Percentiles rank a stretch among this genome's conserved stretches.
Evolutionary conservation across 1,140 invertebrate genomes (phyloP).

Genomic region (Bemisia tabaci): DNA sequence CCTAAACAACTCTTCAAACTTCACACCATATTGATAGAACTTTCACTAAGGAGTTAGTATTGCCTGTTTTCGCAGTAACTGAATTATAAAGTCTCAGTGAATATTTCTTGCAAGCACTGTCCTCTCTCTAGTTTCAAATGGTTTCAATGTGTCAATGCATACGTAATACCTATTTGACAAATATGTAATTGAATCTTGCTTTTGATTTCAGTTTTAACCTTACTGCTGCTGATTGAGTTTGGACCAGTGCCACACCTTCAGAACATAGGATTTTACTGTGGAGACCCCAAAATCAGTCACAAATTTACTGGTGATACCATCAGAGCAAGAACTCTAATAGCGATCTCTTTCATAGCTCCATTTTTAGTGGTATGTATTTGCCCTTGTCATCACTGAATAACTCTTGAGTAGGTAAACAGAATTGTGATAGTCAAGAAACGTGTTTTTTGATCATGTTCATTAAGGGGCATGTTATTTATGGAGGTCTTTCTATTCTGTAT

Average conservation of each 20-base stretch:
- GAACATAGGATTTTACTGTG: constrained; percentile 42
- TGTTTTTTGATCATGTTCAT: neutral
- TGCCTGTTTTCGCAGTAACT: too few species aligned
- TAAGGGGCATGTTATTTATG: neutral
- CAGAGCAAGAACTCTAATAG: constrained; percentile 19
- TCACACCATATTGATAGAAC: too few species aligned
- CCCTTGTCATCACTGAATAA: neutral
- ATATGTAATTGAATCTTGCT: too few species aligned
- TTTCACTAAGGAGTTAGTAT: too few species aligned
- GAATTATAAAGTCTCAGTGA: too few species aligned
- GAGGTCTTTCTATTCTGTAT: too few species aligned
- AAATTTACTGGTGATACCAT: constrained; percentile 46
- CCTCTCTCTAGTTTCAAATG: too few species aligned
- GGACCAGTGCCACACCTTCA: constrained; percentile 34
- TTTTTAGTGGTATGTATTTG: constrained; percentile 15
- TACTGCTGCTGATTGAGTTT: constrained; percentile 35
- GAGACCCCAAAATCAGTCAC: constrained; percentile 44
- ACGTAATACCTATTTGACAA: too few species aligned
- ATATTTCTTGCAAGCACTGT: too few species aligned
- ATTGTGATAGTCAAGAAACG: neutral
- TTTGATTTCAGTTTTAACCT: constrained; percentile 31
- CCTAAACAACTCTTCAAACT: too few species aligned
- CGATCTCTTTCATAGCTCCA: constrained; percentile 21
- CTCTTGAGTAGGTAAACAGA: neutral
- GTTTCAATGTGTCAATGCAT: too few species aligned